A percentile compares a stretch with the other conserved stretches of the same genome.
Conservation (phyloP, 2,888 invertebrate species). For the Agonopterix arenella region DNA sequence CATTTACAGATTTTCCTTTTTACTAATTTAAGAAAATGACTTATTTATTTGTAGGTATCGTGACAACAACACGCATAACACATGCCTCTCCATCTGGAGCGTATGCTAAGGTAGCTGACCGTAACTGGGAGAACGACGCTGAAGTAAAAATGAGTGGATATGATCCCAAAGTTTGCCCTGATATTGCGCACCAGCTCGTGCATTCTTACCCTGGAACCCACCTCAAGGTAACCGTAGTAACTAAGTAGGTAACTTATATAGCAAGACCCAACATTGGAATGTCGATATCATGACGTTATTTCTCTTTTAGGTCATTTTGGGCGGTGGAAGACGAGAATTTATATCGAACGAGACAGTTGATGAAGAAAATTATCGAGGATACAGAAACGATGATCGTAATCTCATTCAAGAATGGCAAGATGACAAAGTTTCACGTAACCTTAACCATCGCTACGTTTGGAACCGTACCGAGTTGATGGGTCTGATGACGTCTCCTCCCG, state of each 20-base stretch:
- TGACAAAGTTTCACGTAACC: constrained; percentile 50
- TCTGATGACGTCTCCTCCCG: constrained; percentile 26
- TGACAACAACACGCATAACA: constrained; percentile 87
- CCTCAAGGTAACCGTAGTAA: constrained; percentile 70
- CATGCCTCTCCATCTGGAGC: constrained; percentile 86
- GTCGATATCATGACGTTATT: neutral
- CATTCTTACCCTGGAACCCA: constrained; percentile 78
- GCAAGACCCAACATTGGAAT: neutral
- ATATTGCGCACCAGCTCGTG: constrained; percentile 84
- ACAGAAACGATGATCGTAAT: constrained; percentile 77
- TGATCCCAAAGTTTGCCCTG: constrained; percentile 64
- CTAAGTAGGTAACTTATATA: neutral
- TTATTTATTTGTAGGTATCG: constrained; percentile 64
- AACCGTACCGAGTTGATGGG: constrained; percentile 74
- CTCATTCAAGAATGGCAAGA: constrained; percentile 81
- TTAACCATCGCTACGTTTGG: constrained; percentile 70
- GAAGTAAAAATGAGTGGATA: constrained; percentile 46
- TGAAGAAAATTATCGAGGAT: constrained; percentile 62
- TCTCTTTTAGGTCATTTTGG: constrained; percentile 77
- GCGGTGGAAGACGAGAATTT: constrained; percentile 83
- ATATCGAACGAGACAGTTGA: constrained; percentile 72
- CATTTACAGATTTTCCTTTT: no score
- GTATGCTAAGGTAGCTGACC: constrained; percentile 81
- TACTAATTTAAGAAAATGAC: neutral
- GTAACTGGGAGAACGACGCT: constrained; percentile 85